These are phyloP conservation scores for Ramphastos sulfuratus DNA, from an alignment of 2,113 vertebrate genomes.

Conservation along the genomic window DNA sequence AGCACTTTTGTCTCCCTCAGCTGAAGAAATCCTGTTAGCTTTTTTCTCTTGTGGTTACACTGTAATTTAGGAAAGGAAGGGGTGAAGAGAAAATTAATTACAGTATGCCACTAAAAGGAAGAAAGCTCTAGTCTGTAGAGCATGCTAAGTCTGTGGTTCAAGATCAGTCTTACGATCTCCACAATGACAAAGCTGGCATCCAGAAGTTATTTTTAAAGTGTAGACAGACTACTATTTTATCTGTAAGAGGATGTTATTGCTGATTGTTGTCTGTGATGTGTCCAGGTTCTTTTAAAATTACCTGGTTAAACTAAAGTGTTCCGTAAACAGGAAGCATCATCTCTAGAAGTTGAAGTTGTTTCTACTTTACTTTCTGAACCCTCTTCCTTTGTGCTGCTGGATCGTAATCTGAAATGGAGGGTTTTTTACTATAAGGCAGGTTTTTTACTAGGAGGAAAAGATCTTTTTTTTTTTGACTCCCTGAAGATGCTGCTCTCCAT, in stretches of 20 bases:
- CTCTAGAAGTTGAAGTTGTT: not conserved
- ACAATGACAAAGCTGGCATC: not conserved
- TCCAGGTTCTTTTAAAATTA: not conserved
- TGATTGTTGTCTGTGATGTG: not conserved
- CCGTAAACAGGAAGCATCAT: not conserved
- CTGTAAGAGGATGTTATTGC: not conserved
- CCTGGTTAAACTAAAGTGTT: not conserved
- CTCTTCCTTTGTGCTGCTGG: not conserved
- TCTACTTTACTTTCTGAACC: not conserved
- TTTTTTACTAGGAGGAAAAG: not conserved
- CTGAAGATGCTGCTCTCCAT: not conserved
- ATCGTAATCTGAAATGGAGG: not conserved
- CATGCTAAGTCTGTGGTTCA: not conserved
- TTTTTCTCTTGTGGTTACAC: not conserved
- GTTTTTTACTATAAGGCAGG: too few species aligned
- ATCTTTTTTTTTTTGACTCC: not conserved
- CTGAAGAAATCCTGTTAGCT: not conserved
- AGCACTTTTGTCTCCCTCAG: not conserved
- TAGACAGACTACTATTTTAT: not conserved
- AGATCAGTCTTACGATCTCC: not conserved
- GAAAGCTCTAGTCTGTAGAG: not conserved
- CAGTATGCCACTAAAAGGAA: not conserved
- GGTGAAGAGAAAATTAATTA: not conserved
- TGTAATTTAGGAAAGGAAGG: not conserved
- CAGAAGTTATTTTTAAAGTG: not conserved